Evolutionary conservation across 2,888 invertebrate genomes (phyloP), one percentile per base, ranked within the genome.

Genomic region (Plebejus argus): DNA sequence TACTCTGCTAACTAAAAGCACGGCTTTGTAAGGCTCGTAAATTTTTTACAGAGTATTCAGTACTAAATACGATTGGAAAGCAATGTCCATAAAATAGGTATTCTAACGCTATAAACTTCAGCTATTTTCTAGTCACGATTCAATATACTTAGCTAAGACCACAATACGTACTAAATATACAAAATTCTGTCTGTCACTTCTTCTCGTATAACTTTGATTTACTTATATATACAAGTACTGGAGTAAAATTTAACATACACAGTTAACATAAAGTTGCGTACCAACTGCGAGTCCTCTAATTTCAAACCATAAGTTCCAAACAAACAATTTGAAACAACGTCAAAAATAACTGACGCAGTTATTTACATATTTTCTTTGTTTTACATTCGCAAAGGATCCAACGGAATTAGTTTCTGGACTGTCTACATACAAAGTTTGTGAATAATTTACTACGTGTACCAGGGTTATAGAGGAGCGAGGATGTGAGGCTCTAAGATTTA

Each of bases 361-460:
- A 77, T 23, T 53, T 56, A 39, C 58, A 18, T 77, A 35, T 72
- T 71, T 77, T 77, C 71, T 77, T 77, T 72, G 58, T 58, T 77
- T 77, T 61, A 77, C 49, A 45, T 56, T 71, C 72, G 58, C 74
- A 71, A 71, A 23, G 35, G 72, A 58, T 77, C 61, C 78, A 78
- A 74, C 82, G 80, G 86, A 86, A 88, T 87, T 88, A 87, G 88
- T 88, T 86, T 86, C 87, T 84, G 85, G 85, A 85, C 85, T 84
- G 85, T 85, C 86, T 87, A 87, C 86, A 87, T 86, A 86, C 86
- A 86, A 86, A 86, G 87, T 88, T 88, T 87, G 87, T 89, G 88
- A 90, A 89, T 90, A 90, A 90, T 90, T 90, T 90, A 88, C 88
- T 88, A 28, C 66, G 28, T 85, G 87, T 84, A 83, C 82, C 79